Evolutionary conservation across 2,888 invertebrate genomes (phyloP), one percentile per base, ranked within the genome.

Genomic region (Penaeus monodon): DNA sequence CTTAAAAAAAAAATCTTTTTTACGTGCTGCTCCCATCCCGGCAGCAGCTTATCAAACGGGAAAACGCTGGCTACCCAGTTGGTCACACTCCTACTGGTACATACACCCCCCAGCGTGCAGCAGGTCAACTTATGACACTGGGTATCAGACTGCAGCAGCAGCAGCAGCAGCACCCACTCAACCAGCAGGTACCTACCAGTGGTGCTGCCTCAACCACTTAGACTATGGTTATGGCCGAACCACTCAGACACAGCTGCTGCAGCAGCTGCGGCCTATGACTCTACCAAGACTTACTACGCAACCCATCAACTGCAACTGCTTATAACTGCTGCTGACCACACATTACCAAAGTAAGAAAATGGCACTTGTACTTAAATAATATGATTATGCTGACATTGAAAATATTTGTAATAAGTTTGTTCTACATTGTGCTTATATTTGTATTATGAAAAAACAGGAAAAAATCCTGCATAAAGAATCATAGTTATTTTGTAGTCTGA

Each of bases 21-120:
- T 12, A 10, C 8, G 49, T 49, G 49, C 49, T 49, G 49, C 49
- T 49, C 12, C 49, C 49, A 49, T 12, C 12, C 12, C 49, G 49
- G 90, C 90, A 29, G 90, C 90, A 49, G 90, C 90, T 12, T 90
- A 90, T 81, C 90, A 90, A 63, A 90, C 90, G n/a, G 90, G 90
- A 17, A 88, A 90, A 74, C n/a, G 88, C 90, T 49, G 90, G 90
- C 7, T 90, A 90, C 70, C 96, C 95, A 90, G 95, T 96, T 38
- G 96, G 91, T 65, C 91, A 91, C 87, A 91, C 96, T 68, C 95
- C 95, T 92, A 89, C 86, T 44, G 90, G 84, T 74, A 91, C 89
- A 94, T 96, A 96, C 92, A 96, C 96, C 90, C 96, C 97, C 77
- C 96, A 96, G 91, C 96, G 96, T 91, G 96, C 90, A 38, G 90